phyloP scores from a whole-genome alignment of 2,888 invertebrate species.

The Drosophila meridiana region DNA sequence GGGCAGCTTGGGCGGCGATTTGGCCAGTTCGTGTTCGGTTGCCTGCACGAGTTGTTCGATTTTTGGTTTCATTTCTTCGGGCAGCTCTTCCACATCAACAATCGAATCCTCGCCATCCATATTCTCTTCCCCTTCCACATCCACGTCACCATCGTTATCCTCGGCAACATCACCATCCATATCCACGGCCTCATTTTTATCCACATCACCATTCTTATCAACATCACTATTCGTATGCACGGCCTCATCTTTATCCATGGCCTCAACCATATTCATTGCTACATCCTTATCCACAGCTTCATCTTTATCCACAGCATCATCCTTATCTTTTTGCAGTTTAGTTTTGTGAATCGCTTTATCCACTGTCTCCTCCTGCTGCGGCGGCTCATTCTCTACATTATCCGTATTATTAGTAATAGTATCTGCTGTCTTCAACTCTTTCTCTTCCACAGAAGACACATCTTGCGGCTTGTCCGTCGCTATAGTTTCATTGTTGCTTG shows the following conservation, averaged over 20 bases:
- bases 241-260: background rate
- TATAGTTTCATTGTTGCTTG: conserved; percentile 2
- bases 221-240: background rate
- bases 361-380: background rate
- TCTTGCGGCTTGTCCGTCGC: conserved; percentile 6
- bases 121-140: background rate
- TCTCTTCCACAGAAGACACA: background rate
- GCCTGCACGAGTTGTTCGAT: background rate
- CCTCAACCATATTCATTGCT: too few species aligned
- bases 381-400: conserved; percentile 41
- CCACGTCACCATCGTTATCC: background rate
- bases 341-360: background rate
- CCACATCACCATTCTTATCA: background rate
- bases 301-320: background rate
- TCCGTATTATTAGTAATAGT: conserved; percentile 3
- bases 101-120: background rate
- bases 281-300: background rate
- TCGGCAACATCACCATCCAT: background rate
- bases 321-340: background rate
- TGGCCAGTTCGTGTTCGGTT: fast-evolving
- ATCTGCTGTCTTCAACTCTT: conserved; percentile 1
- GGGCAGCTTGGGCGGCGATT: conserved; percentile 28
- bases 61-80: background rate
- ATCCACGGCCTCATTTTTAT: background rate
- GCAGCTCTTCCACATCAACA: background rate